These are phyloP conservation scores for Nibea coibor DNA, from an alignment of 2,113 vertebrate species.

Conservation along the genomic window DNA sequence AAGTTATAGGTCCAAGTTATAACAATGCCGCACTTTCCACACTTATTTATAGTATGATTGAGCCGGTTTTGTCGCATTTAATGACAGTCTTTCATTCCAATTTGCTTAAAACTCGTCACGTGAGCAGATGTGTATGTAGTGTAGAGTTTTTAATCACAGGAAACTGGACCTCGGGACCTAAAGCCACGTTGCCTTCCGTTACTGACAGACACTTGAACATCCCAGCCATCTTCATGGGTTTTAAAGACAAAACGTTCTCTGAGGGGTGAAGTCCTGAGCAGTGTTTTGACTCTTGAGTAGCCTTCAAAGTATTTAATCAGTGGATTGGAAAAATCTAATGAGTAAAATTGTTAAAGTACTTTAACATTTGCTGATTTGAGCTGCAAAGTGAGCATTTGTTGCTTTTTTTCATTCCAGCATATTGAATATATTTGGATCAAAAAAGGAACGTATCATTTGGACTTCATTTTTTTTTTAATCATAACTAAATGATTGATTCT, in stretches of 20 bases:
- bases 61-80: slow-evolving; percentile 24
- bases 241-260: slow-evolving; percentile 13
- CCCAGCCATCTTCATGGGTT: slow-evolving; percentile 45
- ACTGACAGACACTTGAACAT: slow-evolving; percentile 80
- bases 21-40: slow-evolving; percentile 19
- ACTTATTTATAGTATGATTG: slow-evolving; percentile 32
- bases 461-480: neutral
- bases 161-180: slow-evolving; percentile 76
- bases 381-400: neutral
- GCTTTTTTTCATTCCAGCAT: neutral
- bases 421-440: neutral
- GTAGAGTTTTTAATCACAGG: slow-evolving; percentile 37
- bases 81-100: slow-evolving; percentile 42
- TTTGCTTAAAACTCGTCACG: slow-evolving; percentile 32
- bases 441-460: slow-evolving; percentile 4
- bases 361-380: neutral
- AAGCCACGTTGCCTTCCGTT: slow-evolving; percentile 82
- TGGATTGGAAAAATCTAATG: neutral
- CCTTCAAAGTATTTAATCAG: neutral
- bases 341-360: neutral
- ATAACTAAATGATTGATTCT: neutral
- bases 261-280: neutral
- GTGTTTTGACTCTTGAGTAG: neutral
- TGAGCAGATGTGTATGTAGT: slow-evolving; percentile 12
- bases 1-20: slow-evolving; percentile 70